A percentile compares a stretch with the other conserved stretches of the same genome.
phyloP scores from a whole-genome alignment of 2,888 invertebrate genomes.

The Catocala fraxini region DNA sequence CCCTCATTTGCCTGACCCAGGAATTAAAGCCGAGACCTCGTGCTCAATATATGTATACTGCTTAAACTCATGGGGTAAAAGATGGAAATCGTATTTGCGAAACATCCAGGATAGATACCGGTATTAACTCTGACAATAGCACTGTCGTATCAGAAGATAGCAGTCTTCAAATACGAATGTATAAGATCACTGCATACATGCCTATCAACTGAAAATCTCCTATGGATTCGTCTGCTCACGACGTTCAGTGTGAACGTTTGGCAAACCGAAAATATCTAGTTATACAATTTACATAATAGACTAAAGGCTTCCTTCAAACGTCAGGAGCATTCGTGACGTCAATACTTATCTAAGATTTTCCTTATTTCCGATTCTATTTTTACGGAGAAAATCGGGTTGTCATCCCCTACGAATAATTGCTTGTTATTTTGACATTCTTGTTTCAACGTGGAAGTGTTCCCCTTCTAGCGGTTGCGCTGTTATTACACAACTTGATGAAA shows the following conservation, averaged over 20 bases:
- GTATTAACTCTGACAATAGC: too few relatives aligned
- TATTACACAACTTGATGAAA: background rate
- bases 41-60: too few relatives aligned
- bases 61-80: too few relatives aligned
- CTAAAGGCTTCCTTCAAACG: constrained; percentile 42
- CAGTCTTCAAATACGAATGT: too few relatives aligned
- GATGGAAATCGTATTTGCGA: too few relatives aligned
- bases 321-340: constrained; percentile 48
- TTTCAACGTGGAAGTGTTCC: constrained; percentile 2
- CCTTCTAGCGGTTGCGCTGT: background rate
- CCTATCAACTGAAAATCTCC: background rate
- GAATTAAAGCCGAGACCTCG: too few relatives aligned
- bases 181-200: background rate
- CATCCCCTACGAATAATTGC: constrained; percentile 34
- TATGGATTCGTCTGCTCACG: constrained; percentile 15
- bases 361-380: constrained; percentile 35
- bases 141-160: too few relatives aligned
- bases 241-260: constrained; percentile 23
- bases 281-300: constrained; percentile 39
- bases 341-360: constrained; percentile 38
- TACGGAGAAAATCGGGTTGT: constrained; percentile 24
- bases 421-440: constrained; percentile 32
- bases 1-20: too few relatives aligned
- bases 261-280: constrained; percentile 19
- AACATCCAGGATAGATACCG: too few relatives aligned